Conservation (phyloP, 2,797 vertebrate genomes). For the Sylvilagus floridanus region DNA sequence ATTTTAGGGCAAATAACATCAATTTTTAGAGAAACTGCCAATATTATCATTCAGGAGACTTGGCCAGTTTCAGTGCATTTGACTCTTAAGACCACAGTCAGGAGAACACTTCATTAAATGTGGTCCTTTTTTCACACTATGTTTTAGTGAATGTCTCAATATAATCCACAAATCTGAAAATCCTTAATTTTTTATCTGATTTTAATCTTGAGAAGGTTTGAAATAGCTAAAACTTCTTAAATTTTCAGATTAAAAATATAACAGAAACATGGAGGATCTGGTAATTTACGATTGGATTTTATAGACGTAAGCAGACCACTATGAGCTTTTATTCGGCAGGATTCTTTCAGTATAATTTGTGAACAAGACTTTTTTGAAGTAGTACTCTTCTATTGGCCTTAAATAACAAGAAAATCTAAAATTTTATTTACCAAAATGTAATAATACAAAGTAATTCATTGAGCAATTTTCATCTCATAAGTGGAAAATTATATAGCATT, state of each 20-base stretch:
- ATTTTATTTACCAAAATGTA: background rate
- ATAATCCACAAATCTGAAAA: background rate
- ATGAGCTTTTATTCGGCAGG: background rate
- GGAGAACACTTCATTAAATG: fast-evolving
- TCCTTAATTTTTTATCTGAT: background rate
- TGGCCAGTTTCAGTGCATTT: background rate
- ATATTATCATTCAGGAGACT: background rate
- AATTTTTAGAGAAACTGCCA: background rate
- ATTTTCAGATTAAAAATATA: background rate
- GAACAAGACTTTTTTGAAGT: background rate
- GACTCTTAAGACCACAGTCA: background rate
- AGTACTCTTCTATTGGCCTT: background rate
- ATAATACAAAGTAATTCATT: background rate
- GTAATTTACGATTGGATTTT: background rate
- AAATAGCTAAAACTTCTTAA: background rate
- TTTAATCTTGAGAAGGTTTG: background rate
- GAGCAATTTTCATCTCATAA: background rate
- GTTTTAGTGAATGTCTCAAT: background rate
- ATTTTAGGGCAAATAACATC: background rate
- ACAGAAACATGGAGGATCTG: background rate
- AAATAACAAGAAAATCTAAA: background rate
- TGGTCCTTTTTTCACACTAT: background rate
- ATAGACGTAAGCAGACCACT: background rate
- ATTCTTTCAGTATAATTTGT: background rate
- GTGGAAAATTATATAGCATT: background rate